Percentiles rank a stretch among this genome's conserved stretches.
Evolutionary conservation across 64 coral and sea anemone species (phyloP).

Genomic region (Exaiptasia diaphana): DNA sequence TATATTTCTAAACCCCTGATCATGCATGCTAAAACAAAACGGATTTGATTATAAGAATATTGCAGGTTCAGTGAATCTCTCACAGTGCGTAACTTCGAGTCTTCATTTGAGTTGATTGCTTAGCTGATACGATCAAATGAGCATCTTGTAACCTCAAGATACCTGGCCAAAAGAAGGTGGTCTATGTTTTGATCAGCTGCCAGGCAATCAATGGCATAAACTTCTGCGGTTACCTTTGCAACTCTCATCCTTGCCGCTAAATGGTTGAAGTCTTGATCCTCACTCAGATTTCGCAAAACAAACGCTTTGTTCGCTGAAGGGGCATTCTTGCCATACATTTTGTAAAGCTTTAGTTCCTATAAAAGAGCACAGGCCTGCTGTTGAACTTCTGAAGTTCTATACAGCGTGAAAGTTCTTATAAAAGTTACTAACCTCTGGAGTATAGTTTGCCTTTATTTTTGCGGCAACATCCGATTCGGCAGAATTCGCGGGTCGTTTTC

Average conservation of each 20-base stretch:
- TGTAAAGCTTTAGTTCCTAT: not conserved
- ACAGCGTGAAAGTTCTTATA: no score
- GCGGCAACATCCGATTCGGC: no score
- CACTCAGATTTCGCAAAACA: not conserved
- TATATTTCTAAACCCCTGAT: constrained; percentile 28
- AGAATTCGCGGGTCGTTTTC: no score
- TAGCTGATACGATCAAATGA: not conserved
- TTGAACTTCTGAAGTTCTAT: no score
- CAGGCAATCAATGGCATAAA: not conserved
- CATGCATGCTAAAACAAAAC: constrained; percentile 12
- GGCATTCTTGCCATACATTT: constrained; percentile 11
- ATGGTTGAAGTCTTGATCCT: not conserved
- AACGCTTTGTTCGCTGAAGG: not conserved
- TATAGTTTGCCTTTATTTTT: no score
- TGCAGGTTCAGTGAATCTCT: not conserved
- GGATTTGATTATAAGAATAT: constrained; percentile 20
- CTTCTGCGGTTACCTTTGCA: not conserved
- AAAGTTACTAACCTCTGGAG: no score
- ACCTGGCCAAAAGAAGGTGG: not conserved
- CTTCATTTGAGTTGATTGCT: not conserved
- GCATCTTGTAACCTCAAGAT: not conserved
- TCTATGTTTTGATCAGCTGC: not conserved
- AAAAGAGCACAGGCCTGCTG: no score
- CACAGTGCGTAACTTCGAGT: constrained; percentile 9
- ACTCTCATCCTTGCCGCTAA: not conserved